phyloP scores from a whole-genome alignment of 2,113 vertebrate species.

The Gnathonemus echidnorhynchus region DNA sequence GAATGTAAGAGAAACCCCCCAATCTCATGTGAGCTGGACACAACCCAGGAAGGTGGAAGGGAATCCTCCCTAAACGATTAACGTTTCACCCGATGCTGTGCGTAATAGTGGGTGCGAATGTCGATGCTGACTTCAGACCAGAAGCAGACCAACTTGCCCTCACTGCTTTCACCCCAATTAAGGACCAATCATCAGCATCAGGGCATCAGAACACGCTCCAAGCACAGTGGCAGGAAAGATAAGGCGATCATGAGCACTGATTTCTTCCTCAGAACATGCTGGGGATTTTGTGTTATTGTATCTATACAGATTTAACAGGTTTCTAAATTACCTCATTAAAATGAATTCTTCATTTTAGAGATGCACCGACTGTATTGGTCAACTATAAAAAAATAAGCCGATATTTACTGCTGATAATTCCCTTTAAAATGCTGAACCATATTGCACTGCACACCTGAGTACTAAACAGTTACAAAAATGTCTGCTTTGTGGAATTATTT shows the following conservation, averaged over 20 bases:
- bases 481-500: neutral
- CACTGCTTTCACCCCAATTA: neutral
- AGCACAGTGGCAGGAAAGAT: neutral
- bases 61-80: neutral
- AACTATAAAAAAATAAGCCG: neutral
- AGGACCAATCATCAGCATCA: neutral
- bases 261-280: neutral
- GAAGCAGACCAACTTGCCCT: neutral
- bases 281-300: neutral
- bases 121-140: neutral
- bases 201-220: neutral
- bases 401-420: neutral
- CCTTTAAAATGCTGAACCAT: neutral
- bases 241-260: neutral
- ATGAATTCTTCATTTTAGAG: neutral
- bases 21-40: neutral
- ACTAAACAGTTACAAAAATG: neutral
- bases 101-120: neutral
- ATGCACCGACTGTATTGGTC: neutral
- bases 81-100: neutral
- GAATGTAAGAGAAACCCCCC: neutral
- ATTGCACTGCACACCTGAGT: neutral
- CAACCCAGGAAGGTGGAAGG: neutral
- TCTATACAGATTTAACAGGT: neutral
- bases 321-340: neutral